Conservation (phyloP, 2,888 invertebrate species). For the Bellardia pandia region DNA sequence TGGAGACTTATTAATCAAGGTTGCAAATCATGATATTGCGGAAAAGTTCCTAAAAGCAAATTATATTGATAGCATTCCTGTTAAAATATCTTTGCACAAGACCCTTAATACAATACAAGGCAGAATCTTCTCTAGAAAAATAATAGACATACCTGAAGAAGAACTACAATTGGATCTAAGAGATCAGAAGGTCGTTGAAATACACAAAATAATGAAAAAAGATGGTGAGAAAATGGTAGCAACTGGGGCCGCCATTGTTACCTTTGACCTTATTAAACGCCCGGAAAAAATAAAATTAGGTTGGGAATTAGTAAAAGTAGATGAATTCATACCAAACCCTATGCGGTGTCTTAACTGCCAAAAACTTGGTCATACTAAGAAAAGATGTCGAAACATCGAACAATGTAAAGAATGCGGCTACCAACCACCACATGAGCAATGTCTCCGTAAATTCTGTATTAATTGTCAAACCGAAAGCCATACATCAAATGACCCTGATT, state of each 20-base stretch:
- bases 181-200: neutral
- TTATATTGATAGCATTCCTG: too few species aligned
- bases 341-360: neutral
- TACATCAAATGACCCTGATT: neutral
- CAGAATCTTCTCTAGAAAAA: too few species aligned
- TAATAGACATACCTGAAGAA: neutral
- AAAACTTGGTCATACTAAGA: neutral
- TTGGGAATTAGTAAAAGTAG: neutral
- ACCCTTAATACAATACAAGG: too few species aligned
- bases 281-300: neutral
- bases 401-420: neutral
- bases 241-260: neutral
- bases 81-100: too few species aligned
- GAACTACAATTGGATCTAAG: neutral
- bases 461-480: neutral
- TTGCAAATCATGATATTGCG: too few species aligned
- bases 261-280: neutral
- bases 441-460: too few species aligned
- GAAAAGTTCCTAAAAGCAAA: too few species aligned
- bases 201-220: neutral
- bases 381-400: neutral
- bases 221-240: slow-evolving; percentile 5
- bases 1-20: too few species aligned
- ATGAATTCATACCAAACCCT: neutral
- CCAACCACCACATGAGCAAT: neutral